Evolutionary conservation across 2,797 vertebrate genomes (phyloP), one percentile per base, ranked within the genome.

Genomic region (Tokudaia tokunoshimensis): DNA sequence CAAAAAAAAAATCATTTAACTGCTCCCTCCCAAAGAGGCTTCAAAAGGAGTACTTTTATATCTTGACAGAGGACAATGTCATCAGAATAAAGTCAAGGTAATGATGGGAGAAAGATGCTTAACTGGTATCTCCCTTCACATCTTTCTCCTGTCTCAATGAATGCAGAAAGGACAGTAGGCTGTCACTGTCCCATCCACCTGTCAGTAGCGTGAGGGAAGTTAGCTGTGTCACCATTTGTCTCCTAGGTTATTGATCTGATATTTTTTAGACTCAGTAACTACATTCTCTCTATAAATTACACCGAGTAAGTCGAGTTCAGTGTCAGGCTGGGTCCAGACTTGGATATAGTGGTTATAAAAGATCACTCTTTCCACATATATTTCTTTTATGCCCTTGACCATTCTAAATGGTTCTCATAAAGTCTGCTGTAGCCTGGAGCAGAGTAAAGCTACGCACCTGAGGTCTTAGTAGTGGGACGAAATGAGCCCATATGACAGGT

Each of bases 191-290:
- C 94, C 95, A n/a, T 95, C 92, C 87, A 82, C 96, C 97, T 98
- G 96, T 97, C 97, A 97, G 61, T 72, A 94, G 29, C 95, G 97
- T 96, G 96, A 97, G 85, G 93, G 83, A 97, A 96, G 79, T 91
- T 97, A 74, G 80, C 98, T 97, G 94, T 97, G 80, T 96, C 94
- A 44, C 94, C 88, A 92, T 97, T 98, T 98, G 91, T 98, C 94
- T 98, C 91, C 92, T 34, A n/a, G 93, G 95, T 93, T 98, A 96
- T 97, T 97, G 97, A 98, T 98, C 92, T 97, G 96, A 97, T 98
- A 96, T 96, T 97, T 98, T 97, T 98, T 89, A 97, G 94, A 97
- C 93, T 97, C 15, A 0, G 94, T 98, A 97, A 97, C 97, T 98
- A 79, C 83, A 92, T 97, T 91, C 89, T 94, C 89, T 95, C 94